These are phyloP conservation scores for Drosophila bifasciata DNA, from an alignment of 1,140 invertebrate genomes.

Conservation along the genomic window DNA sequence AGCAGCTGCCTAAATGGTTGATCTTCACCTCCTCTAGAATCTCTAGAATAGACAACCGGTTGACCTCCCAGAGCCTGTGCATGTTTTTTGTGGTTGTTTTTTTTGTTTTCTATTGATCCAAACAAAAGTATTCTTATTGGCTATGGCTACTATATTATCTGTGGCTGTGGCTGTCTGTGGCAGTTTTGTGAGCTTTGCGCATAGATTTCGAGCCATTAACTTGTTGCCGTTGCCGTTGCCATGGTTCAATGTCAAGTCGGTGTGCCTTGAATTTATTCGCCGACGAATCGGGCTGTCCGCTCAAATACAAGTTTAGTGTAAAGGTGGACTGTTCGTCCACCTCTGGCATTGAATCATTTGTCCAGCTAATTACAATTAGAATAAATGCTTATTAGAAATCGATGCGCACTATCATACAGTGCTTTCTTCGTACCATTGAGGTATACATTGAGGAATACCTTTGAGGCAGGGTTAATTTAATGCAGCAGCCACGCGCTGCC, in stretches of 20 bases:
- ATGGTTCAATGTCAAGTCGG: slow-evolving; percentile 66
- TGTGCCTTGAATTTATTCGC: slow-evolving; percentile 47
- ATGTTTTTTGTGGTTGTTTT: too few relatives aligned
- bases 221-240: slow-evolving; percentile 34
- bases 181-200: slow-evolving; percentile 13
- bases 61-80: slow-evolving; percentile 71
- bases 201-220: slow-evolving; percentile 53
- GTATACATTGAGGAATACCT: too few relatives aligned
- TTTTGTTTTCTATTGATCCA: slow-evolving; percentile 53
- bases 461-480: slow-evolving; percentile 6
- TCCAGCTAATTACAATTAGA: neutral
- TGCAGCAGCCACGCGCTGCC: slow-evolving; percentile 41
- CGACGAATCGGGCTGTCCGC: neutral
- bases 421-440: too few relatives aligned
- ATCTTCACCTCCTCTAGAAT: slow-evolving; percentile 49
- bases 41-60: slow-evolving; percentile 70
- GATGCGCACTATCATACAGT: too few relatives aligned
- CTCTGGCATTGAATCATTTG: neutral
- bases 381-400: neutral
- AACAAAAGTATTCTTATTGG: slow-evolving; percentile 70
- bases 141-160: neutral
- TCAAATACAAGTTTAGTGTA: slow-evolving; percentile 12
- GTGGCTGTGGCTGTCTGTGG: slow-evolving; percentile 20
- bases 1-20: slow-evolving; percentile 11
- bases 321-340: slow-evolving; percentile 1